Base-by-base conservation (phyloP, 2,888 invertebrate species). In the Lacanobia wlatinum region DNA sequence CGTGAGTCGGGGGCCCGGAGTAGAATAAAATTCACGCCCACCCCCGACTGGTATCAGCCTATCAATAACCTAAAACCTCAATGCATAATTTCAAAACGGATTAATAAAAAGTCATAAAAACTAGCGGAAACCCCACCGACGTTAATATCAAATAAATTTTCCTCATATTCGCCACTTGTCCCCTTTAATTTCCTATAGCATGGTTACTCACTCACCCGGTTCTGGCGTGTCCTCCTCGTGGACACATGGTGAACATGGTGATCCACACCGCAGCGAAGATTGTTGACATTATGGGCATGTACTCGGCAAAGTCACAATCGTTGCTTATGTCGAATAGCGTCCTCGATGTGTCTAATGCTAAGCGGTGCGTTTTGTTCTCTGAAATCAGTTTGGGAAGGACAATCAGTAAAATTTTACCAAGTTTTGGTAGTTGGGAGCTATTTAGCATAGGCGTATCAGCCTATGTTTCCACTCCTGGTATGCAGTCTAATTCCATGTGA, bases 191-290 rank as follows among this genome's bases (percentile, higher is more conserved):
- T 14, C 1, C 1, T n/a, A 0, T 14, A 40, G 1, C 10, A 38
- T 12, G 12, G 18, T 63, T 28, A 56, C 18, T 18, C 9, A 72
- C 88, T 78, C 84, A 96, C 96, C 96, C 95, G 23, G 92, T 87
- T 80, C 93, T 90, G 1, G 90, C 86, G 14, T 89, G 90, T 18
- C 95, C 96, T 0, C 96, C 96, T 0, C 94, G 92, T 0, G 95
- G 93, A 60, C 96, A 96, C 94, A 96, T 95, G 40, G 92, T 93
- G 87, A 96, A 96, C 82, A 96, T 80, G 0, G 93, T 93, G 18
- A 92, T 84, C 96, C 96, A 96, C 5, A 94, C 89, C 1, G 90
- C 87, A 0, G 95, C 95, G 73, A 94, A 90, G 63, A 95, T 90
- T 21, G 93, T 92, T 0, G 96, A 94, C 86, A 95, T 81, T 12